Percentiles rank a stretch among this genome's conserved stretches.
These are phyloP conservation scores for Psittacula cyanocephala DNA, from an alignment of 2,113 vertebrate species.

Conservation along the genomic window DNA sequence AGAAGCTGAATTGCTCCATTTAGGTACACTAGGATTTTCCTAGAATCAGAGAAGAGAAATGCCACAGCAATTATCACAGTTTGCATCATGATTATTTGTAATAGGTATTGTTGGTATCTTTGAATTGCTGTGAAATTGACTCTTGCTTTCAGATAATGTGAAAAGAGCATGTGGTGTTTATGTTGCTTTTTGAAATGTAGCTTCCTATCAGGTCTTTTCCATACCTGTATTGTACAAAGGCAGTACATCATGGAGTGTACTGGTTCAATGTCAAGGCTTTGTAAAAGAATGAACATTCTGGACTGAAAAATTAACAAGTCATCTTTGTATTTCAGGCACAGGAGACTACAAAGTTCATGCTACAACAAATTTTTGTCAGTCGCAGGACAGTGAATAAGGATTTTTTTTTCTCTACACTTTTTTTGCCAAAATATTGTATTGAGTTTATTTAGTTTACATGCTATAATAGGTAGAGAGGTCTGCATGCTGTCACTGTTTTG, in stretches of 20 bases:
- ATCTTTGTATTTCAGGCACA: not conserved
- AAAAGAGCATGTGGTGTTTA: not conserved
- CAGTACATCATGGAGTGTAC: not conserved
- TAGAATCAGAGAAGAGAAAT: not conserved
- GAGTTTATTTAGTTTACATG: not conserved
- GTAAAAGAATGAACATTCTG: not conserved
- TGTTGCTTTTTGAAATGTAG: not conserved
- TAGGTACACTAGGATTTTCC: not conserved
- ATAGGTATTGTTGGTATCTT: not conserved
- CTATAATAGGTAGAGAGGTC: not conserved
- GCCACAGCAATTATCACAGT: not conserved
- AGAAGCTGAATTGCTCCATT: not conserved
- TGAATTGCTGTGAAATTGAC: constrained; percentile 18
- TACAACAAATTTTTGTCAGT: not conserved
- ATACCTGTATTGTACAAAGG: not conserved
- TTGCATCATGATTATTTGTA: not conserved
- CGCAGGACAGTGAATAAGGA: not conserved
- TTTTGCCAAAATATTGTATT: not conserved
- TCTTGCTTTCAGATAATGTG: not conserved
- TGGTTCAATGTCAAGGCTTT: not conserved
- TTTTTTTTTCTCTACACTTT: not conserved
- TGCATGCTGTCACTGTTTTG: not conserved
- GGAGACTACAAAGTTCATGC: not conserved
- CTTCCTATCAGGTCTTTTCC: not conserved
- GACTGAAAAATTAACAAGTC: not conserved